Evolutionary conservation across 2,113 vertebrate species (phyloP).

Genomic region (Otolemur garnettii): DNA sequence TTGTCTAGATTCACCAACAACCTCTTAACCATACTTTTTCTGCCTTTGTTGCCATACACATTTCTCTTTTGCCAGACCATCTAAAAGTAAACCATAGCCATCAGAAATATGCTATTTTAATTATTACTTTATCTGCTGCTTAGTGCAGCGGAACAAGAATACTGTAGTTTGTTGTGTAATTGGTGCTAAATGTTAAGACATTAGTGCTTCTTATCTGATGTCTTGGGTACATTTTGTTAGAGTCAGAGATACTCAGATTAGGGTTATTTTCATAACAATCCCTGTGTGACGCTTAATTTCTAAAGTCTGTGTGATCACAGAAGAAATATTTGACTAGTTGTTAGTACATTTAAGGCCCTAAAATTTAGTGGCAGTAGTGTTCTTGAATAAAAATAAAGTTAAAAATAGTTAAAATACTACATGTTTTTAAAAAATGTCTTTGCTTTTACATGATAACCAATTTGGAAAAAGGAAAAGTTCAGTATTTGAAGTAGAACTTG

Average conservation of each 20-base stretch:
- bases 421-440: constrained; percentile 13
- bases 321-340: constrained; percentile 35
- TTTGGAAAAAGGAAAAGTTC: constrained; percentile 78
- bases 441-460: constrained; percentile 82
- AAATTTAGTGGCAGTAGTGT: not conserved
- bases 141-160: constrained; percentile 78
- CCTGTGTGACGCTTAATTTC: not conserved
- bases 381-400: constrained; percentile 49
- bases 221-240: not conserved
- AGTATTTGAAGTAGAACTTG: constrained; percentile 80
- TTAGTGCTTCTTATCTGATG: constrained; percentile 78
- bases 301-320: not conserved
- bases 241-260: not conserved
- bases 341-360: constrained; percentile 25
- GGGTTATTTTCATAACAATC: not conserved
- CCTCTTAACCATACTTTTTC: not conserved
- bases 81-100: not conserved
- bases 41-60: not conserved
- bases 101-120: constrained; percentile 42
- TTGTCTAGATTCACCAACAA: not conserved
- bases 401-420: not conserved
- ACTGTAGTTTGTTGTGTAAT: constrained; percentile 77
- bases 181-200: constrained; percentile 78
- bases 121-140: not conserved
- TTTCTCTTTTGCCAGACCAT: not conserved